phyloP scores from a whole-genome alignment of 2,797 vertebrate genomes.

The Rhinogobio ventralis region DNA sequence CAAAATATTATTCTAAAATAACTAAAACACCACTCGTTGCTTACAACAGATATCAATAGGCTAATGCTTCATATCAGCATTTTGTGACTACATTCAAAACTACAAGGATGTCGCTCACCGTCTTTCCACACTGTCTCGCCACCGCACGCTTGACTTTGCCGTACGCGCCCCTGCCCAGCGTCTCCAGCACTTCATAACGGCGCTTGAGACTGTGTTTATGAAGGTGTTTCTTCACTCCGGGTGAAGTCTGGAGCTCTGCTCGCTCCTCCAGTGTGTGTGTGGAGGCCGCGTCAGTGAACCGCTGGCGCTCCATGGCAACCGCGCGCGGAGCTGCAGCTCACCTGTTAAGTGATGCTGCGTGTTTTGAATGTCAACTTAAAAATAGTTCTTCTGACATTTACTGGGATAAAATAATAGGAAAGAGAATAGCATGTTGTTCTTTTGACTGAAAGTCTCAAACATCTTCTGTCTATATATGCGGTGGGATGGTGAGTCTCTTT shows the following conservation, averaged over 20 bases:
- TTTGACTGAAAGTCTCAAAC: not conserved
- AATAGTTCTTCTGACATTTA: not conserved
- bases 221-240: conserved; percentile 79
- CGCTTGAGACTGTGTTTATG: conserved; percentile 80
- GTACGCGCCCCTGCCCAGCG: conserved; percentile 81
- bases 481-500: not conserved
- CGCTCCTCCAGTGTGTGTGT: not conserved
- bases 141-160: conserved; percentile 84
- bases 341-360: not conserved
- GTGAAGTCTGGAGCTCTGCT: not conserved
- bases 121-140: conserved; percentile 74
- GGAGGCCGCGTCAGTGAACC: not conserved
- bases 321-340: not conserved
- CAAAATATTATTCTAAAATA: not conserved
- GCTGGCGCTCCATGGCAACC: conserved; percentile 28
- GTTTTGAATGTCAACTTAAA: not conserved
- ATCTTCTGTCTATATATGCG: not conserved
- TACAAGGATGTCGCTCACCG: conserved; percentile 23
- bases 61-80: not conserved
- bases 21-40: not conserved
- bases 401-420: no score
- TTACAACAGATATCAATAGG: not conserved
- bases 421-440: not conserved
- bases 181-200: conserved; percentile 83
- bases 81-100: not conserved